Percentiles rank a stretch among this genome's conserved stretches.
phyloP scores from a whole-genome alignment of 2,113 vertebrate genomes.

The Trichechus manatus region DNA sequence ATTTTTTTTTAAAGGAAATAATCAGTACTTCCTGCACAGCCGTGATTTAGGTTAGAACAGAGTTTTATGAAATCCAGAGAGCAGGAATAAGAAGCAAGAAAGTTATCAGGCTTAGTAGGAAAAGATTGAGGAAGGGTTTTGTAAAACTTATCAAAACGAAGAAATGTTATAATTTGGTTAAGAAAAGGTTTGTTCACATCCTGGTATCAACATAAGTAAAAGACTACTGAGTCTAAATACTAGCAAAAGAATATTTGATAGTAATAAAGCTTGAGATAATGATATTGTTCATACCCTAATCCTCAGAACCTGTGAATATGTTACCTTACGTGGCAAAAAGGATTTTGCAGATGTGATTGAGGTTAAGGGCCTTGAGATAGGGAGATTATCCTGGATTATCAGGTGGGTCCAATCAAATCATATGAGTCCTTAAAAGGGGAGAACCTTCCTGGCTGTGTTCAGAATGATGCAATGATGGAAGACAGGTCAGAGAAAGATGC shows the following conservation, averaged over 20 bases:
- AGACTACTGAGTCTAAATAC: background rate
- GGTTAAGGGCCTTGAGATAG: too few relatives aligned
- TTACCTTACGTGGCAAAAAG: background rate
- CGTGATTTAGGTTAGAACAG: background rate
- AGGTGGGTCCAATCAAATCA: background rate
- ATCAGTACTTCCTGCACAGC: background rate
- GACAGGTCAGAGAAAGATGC: too few relatives aligned
- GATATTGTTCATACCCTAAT: background rate
- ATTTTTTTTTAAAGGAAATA: background rate
- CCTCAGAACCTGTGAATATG: background rate
- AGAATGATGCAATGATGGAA: background rate
- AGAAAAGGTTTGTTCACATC: slow-evolving; percentile 8
- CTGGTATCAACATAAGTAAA: background rate
- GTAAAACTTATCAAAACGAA: background rate
- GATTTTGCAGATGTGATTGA: too few relatives aligned
- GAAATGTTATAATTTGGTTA: background rate
- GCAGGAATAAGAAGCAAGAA: background rate
- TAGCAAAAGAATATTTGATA: background rate
- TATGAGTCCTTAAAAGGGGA: background rate
- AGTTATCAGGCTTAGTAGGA: background rate
- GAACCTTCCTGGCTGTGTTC: background rate
- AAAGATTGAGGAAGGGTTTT: background rate
- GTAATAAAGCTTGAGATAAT: background rate
- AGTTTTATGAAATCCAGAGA: slow-evolving; percentile 9
- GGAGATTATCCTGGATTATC: too few relatives aligned